phyloP scores from a whole-genome alignment of 2,113 vertebrate genomes.

The Cichladusa arquata region DNA sequence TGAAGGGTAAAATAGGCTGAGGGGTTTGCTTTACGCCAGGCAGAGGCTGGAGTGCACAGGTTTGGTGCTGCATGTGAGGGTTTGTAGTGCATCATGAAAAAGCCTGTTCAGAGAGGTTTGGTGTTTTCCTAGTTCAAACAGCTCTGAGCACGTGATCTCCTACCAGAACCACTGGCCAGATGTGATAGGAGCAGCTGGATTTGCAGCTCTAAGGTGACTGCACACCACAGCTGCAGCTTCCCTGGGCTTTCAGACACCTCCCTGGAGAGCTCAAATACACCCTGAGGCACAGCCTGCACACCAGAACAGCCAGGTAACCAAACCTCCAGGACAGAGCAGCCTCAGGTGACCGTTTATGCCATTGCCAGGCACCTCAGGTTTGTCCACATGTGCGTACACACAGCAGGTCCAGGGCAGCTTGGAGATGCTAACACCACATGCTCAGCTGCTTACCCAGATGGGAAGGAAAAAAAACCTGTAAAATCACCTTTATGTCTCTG shows the following conservation, averaged over 20 bases:
- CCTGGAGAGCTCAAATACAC: neutral
- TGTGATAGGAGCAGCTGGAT: neutral
- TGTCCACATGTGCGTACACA: rapidly evolving
- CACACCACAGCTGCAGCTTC: neutral
- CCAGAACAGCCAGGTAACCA: neutral
- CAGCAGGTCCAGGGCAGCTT: rapidly evolving
- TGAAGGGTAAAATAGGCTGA: neutral
- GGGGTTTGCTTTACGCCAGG: neutral
- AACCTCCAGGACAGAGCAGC: neutral
- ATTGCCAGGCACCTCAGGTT: neutral
- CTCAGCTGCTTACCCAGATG: neutral
- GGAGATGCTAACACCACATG: rapidly evolving
- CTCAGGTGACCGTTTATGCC: neutral
- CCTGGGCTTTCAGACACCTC: neutral
- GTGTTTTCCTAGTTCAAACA: neutral
- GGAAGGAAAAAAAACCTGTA: neutral
- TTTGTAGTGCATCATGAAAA: neutral
- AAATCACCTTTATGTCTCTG: neutral
- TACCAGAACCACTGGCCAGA: neutral
- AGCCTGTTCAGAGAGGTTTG: neutral
- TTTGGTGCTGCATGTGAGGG: rapidly evolving
- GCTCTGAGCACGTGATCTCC: neutral
- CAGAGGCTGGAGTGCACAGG: rapidly evolving
- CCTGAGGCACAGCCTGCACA: rapidly evolving
- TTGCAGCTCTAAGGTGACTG: neutral